Evolutionary conservation across 2,888 invertebrate species (phyloP).

Genomic region (Macrosiphum euphorbiae): DNA sequence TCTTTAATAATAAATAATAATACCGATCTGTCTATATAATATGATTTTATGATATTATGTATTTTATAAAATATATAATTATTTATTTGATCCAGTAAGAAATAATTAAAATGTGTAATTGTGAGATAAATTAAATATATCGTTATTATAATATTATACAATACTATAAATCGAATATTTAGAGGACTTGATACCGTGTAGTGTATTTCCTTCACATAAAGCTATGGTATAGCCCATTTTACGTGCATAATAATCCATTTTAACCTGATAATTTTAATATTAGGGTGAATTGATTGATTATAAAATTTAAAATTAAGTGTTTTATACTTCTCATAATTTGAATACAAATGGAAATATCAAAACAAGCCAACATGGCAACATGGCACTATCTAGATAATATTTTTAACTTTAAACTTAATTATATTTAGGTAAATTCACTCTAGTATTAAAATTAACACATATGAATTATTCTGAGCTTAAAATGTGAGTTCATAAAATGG

Average conservation of each 20-base stretch:
- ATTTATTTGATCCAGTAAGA: neutral
- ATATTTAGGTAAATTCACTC: neutral
- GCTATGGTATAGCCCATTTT: neutral
- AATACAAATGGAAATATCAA: neutral
- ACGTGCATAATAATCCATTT: neutral
- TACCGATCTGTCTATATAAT: neutral
- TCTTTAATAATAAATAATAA: neutral
- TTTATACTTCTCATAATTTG: neutral
- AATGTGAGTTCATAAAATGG: too few species aligned
- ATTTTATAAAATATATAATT: neutral
- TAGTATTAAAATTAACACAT: neutral
- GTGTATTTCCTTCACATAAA: neutral
- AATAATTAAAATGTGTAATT: neutral
- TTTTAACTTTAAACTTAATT: neutral
- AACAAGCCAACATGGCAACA: neutral
- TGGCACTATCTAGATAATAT: neutral
- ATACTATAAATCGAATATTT: neutral
- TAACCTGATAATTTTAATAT: neutral
- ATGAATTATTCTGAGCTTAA: neutral
- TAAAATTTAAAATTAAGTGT: neutral
- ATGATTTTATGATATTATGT: neutral
- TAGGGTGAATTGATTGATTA: neutral
- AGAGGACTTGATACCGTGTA: neutral
- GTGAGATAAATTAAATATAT: too few species aligned
- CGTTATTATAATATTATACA: too few species aligned